Percentiles rank a stretch among this genome's conserved stretches.
phyloP scores from a whole-genome alignment of 2,888 invertebrate genomes.

The Anticlea derivata region DNA sequence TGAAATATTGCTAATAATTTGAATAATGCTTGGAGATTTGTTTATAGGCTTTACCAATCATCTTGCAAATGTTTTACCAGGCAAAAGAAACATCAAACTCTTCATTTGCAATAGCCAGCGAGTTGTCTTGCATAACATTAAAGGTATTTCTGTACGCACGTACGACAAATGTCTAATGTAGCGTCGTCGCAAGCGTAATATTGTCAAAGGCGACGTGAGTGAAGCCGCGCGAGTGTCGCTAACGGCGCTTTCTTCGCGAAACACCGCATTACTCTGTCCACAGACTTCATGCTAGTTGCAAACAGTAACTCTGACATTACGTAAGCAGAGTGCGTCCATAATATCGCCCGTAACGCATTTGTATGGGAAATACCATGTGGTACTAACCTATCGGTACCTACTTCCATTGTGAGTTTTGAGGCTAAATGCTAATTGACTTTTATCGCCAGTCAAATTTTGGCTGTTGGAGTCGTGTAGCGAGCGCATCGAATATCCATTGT shows the following conservation, averaged over 20 bases:
- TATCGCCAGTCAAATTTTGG: constrained; percentile 11
- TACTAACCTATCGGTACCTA: constrained; percentile 1
- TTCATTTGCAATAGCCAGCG: constrained; percentile 31
- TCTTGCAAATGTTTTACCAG: constrained; percentile 21
- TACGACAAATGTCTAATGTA: constrained; percentile 37
- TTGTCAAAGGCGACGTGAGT: constrained; percentile 34
- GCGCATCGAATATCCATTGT: background rate
- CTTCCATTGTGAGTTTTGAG: constrained; percentile 21
- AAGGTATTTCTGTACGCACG: constrained; percentile 37
- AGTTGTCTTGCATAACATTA: constrained; percentile 34
- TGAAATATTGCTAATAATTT: too few relatives aligned
- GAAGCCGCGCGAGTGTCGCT: constrained; percentile 21
- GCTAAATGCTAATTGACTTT: constrained; percentile 16
- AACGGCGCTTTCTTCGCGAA: constrained; percentile 38
- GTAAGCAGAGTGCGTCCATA: constrained; percentile 35
- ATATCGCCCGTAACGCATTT: constrained; percentile 30
- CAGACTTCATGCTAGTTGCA: constrained; percentile 8
- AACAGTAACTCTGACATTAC: constrained; percentile 27
- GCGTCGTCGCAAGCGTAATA: constrained; percentile 31
- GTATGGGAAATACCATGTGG: constrained; percentile 33
- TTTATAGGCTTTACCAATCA: constrained; percentile 13
- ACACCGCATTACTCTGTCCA: constrained; percentile 27
- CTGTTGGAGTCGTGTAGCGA: background rate
- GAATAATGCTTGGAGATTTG: too few relatives aligned
- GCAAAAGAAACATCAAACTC: constrained; percentile 22